A percentile compares a stretch with the other conserved stretches of the same genome.
These are phyloP conservation scores for Upupa epops DNA, from an alignment of 2,113 vertebrate genomes.

Conservation along the genomic window DNA sequence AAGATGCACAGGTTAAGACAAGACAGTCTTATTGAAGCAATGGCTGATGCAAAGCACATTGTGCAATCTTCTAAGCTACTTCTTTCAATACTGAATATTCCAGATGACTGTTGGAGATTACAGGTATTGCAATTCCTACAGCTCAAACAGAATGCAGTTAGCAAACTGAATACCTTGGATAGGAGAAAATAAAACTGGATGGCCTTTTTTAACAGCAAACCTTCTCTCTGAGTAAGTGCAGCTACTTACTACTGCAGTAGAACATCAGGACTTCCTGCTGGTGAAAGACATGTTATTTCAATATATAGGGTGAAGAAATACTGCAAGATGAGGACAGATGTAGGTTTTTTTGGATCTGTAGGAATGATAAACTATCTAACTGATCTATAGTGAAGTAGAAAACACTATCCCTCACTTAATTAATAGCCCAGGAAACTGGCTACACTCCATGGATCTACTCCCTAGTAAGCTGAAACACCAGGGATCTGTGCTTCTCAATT, in stretches of 20 bases:
- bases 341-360: background rate
- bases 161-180: background rate
- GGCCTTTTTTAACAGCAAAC: background rate
- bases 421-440: background rate
- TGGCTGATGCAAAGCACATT: background rate
- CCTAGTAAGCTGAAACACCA: background rate
- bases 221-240: background rate
- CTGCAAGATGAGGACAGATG: background rate
- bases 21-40: background rate
- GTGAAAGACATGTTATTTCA: background rate
- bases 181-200: background rate
- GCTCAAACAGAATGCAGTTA: background rate
- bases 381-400: slow-evolving; percentile 14
- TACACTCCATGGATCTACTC: background rate
- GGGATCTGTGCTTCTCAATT: background rate
- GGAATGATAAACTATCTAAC: background rate
- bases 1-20: background rate
- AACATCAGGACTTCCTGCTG: background rate
- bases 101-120: background rate
- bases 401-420: background rate
- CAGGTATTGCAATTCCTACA: background rate
- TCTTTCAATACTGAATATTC: background rate
- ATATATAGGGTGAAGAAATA: background rate
- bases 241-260: background rate
- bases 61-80: background rate